These are phyloP conservation scores for Enhydra lutris DNA, from an alignment of 2,113 vertebrate genomes.

Conservation along the genomic window DNA sequence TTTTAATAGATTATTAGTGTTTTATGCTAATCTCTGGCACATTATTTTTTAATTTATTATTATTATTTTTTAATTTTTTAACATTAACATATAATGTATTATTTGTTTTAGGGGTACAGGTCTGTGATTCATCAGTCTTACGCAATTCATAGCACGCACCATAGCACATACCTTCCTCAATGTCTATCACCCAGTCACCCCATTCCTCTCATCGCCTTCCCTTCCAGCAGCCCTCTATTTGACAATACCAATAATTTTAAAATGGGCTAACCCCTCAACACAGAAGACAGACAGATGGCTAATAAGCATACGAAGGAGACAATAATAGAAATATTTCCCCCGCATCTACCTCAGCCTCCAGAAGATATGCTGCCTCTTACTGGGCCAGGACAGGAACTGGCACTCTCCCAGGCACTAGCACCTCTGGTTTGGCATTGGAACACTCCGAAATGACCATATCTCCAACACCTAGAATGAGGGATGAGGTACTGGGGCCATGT, in stretches of 20 bases:
- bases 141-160: too few species aligned
- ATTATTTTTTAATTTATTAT: background rate
- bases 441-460: background rate
- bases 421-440: too few species aligned
- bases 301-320: background rate
- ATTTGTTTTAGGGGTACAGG: too few species aligned
- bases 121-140: too few species aligned
- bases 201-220: too few species aligned
- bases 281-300: background rate
- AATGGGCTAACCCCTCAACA: background rate
- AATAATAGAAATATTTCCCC: background rate
- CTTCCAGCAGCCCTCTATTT: too few species aligned
- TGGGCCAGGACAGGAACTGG: background rate
- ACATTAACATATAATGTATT: too few species aligned
- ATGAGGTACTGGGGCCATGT: background rate
- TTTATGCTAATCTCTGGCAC: background rate
- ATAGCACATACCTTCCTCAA: too few species aligned
- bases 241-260: background rate
- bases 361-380: background rate
- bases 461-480: background rate
- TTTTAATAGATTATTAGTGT: too few species aligned
- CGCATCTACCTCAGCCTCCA: background rate
- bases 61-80: too few species aligned
- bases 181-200: too few species aligned
- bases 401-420: background rate